Conservation (phyloP, 2,888 invertebrate species). For the Dasypolia templi region DNA sequence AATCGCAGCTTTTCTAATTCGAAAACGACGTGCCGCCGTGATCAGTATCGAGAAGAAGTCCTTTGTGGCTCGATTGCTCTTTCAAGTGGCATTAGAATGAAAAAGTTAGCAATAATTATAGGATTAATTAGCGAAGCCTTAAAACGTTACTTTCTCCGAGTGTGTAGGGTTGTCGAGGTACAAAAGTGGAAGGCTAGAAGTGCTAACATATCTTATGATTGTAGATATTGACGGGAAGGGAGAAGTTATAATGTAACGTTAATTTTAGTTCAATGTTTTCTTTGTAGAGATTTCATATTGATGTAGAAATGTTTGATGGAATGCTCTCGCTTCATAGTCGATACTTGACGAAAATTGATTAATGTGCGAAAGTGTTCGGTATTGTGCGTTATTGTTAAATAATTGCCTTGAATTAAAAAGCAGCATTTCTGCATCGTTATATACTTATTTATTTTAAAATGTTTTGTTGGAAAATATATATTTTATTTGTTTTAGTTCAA, state of each 20-base stretch:
- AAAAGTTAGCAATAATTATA: conserved; percentile 85
- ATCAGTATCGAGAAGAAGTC: conserved; percentile 57
- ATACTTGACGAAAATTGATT: conserved; percentile 44
- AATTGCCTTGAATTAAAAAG: conserved; percentile 48
- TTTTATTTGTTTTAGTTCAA: conserved; percentile 63
- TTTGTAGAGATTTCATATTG: conserved; percentile 87
- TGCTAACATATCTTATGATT: conserved; percentile 88
- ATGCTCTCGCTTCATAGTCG: conserved; percentile 78
- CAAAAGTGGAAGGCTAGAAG: conserved; percentile 72
- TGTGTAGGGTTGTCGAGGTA: conserved; percentile 69
- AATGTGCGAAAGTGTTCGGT: conserved; percentile 44
- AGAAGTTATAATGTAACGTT: conserved; percentile 82
- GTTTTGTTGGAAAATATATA: conserved; percentile 62
- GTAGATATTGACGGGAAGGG: conserved; percentile 79
- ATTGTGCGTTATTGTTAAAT: conserved; percentile 55
- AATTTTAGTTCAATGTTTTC: conserved; percentile 89
- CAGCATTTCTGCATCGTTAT: conserved; percentile 55
- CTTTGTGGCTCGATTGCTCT: conserved; percentile 64
- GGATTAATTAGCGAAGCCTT: conserved; percentile 83
- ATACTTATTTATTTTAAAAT: conserved; percentile 51
- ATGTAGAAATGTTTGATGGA: conserved; percentile 82
- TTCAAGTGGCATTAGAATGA: conserved; percentile 77
- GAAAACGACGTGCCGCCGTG: conserved; percentile 62
- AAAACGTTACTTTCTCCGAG: conserved; percentile 73
- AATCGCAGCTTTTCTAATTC: conserved; percentile 61